These are phyloP conservation scores for Onychomys torridus DNA, from an alignment of 2,797 vertebrate species.

Conservation along the genomic window DNA sequence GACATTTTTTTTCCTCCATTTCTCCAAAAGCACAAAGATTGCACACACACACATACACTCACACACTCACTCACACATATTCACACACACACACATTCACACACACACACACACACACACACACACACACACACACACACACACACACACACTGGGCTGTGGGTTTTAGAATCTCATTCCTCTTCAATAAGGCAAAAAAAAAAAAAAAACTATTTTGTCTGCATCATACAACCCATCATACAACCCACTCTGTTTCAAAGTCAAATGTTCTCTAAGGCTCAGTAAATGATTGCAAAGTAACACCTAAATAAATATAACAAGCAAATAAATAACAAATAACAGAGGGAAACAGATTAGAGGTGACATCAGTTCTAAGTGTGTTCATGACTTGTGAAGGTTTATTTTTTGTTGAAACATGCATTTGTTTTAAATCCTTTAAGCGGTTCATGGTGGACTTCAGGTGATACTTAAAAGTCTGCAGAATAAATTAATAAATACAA, in stretches of 20 bases:
- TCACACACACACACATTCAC: not conserved
- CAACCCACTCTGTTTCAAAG: slow-evolving; percentile 71
- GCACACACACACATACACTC: not conserved
- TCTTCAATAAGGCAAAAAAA: slow-evolving; percentile 58
- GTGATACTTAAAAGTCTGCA: slow-evolving; percentile 73
- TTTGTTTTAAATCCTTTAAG: slow-evolving; percentile 73
- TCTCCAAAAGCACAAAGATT: slow-evolving; percentile 37
- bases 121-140: no score
- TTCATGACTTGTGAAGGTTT: slow-evolving; percentile 68
- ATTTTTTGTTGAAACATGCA: not conserved
- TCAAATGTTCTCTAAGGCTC: slow-evolving; percentile 68
- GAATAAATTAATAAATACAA: not conserved
- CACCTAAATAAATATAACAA: slow-evolving; percentile 8
- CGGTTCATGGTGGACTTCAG: not conserved
- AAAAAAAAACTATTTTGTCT: not conserved
- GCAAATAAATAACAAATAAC: not conserved
- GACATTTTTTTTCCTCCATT: not conserved
- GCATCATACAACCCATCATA: not conserved
- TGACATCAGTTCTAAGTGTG: slow-evolving; percentile 67
- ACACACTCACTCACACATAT: no score
- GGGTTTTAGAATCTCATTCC: slow-evolving; percentile 3
- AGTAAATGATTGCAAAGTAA: slow-evolving; percentile 68
- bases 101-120: not conserved
- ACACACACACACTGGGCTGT: not conserved
- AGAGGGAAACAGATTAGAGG: slow-evolving; percentile 5